Conservation (phyloP, 2,797 vertebrate species). For the Ciconia nigra region DNA sequence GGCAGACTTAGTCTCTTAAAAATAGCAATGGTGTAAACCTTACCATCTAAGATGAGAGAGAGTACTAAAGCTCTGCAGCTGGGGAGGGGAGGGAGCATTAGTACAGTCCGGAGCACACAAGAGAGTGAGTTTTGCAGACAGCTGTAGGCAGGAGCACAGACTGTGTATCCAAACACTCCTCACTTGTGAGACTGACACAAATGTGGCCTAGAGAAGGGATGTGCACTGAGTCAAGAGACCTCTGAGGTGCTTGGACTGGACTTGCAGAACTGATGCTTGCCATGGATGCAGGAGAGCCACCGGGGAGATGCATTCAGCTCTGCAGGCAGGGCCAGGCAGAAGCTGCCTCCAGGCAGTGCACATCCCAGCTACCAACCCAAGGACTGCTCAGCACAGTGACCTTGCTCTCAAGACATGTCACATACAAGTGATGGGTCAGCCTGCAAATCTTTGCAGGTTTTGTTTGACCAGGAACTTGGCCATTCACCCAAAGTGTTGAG, state of each 20-base stretch:
- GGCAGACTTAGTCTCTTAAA: neutral
- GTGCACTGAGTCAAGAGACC: neutral
- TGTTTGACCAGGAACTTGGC: neutral
- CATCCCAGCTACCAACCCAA: neutral
- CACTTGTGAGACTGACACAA: neutral
- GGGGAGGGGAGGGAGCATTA: neutral
- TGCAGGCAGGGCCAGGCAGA: neutral
- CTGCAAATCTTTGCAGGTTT: neutral
- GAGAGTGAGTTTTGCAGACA: neutral
- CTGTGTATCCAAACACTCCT: neutral
- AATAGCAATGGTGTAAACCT: neutral
- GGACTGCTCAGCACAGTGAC: neutral
- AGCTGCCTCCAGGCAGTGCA: neutral
- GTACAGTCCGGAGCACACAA: neutral
- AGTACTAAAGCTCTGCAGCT: neutral
- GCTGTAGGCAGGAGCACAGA: neutral
- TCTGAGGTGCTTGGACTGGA: neutral
- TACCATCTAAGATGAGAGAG: neutral
- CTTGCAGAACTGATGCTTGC: neutral
- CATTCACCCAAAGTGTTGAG: neutral
- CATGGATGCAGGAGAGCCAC: neutral
- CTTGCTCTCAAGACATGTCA: neutral
- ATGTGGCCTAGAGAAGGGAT: neutral
- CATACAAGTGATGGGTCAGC: neutral
- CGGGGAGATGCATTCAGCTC: neutral